Base-by-base conservation (phyloP, 2,113 vertebrate species). In the Psilopsiagon aurifrons region DNA sequence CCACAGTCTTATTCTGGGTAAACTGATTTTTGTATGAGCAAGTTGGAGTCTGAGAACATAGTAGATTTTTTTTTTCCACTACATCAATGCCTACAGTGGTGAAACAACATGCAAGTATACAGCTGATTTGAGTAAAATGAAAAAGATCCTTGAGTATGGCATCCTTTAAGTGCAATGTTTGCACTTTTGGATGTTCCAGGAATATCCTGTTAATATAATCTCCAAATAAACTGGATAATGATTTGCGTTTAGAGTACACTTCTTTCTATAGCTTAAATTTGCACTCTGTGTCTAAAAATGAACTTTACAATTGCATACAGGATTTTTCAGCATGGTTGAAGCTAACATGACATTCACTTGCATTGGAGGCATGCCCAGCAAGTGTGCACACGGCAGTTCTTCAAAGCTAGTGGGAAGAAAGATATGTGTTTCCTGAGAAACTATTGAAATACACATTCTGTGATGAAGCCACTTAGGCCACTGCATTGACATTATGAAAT, bases 21-120 rank as follows among this genome's bases (percentile, higher is more conserved):
- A 94, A 96, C 5, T 78, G 68, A 88, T 84, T 95, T 92, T 92
- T 88, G 29, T 64, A 52, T 57, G 37, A 92, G 31, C 27, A 92
- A 76, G 49, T 7, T 82, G 62, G 44, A 86, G 29, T 60, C 62
- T 41, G 39, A 86, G 39, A 88, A 86, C 18, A 63, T 11, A 90
- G 43, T 13, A 67, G 17, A 19, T 31, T 52, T 60, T 68, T 75
- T 75, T 71, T 43, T 10, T 3, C 18, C 23, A 47, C 29, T 57
- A 39, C 39, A 16, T 3, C 78, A 52, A 37, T 79, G 33, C 28
- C 63, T 37, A 29, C 10, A 62, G 28, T 25, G 9, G 41, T 82
- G 80, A 83, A 89, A 71, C 15, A 77, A 47, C 52, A n/a, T 55
- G 22, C 51, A 83, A 27, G 9, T 13, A 3, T 25, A 81, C 6